A percentile compares a stretch with the other conserved stretches of the same genome.
Conservation (phyloP, 1,140 invertebrate genomes). For the Tyrophagus putrescentiae region DNA sequence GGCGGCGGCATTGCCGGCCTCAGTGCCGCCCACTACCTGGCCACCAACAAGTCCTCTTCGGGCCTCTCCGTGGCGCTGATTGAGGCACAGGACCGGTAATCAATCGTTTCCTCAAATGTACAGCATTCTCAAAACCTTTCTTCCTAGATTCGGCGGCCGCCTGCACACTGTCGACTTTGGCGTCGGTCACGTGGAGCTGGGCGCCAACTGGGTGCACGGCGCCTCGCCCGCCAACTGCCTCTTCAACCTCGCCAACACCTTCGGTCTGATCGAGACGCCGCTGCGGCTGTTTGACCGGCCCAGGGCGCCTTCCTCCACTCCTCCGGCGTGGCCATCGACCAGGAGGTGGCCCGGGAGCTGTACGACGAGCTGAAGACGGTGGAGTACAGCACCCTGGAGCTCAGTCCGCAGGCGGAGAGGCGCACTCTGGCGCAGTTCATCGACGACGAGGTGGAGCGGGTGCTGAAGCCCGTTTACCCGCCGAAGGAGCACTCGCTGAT, state of each 20-base stretch:
- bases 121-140: background rate
- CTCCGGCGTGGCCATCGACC: conserved; percentile 14
- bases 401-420: background rate
- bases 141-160: conserved; percentile 8
- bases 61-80: conserved; percentile 36
- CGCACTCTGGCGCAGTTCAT: background rate
- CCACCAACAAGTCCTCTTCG: conserved; percentile 27
- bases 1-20: conserved; percentile 39
- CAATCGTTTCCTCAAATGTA: background rate
- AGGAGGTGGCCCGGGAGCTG: conserved; percentile 17
- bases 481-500: background rate
- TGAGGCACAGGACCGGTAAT: conserved; percentile 32
- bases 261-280: conserved; percentile 20
- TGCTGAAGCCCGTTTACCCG: background rate
- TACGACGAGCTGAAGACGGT: conserved; percentile 19
- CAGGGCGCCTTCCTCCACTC: conserved; percentile 25
- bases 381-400: background rate
- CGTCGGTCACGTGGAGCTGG: conserved; percentile 32
- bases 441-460: background rate
- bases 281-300: conserved; percentile 21
- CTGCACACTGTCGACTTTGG: conserved; percentile 16
- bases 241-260: conserved; percentile 47
- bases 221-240: conserved; percentile 29
- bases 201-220: conserved; percentile 40
- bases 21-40: conserved; percentile 33